These are phyloP conservation scores for Amphiprion percula DNA, from an alignment of 2,113 vertebrate species.

Conservation along the genomic window DNA sequence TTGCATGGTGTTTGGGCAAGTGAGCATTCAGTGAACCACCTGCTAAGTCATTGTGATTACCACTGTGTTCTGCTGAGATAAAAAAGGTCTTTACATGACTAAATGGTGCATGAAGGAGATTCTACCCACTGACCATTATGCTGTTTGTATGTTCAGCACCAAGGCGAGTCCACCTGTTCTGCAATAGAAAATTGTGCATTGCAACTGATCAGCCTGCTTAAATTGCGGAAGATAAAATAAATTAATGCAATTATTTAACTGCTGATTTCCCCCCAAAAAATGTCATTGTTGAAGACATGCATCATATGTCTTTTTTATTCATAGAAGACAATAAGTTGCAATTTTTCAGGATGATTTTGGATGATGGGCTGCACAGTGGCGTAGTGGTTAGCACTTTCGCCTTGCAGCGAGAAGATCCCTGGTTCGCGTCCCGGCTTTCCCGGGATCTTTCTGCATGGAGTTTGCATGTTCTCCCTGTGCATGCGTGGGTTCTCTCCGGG, in stretches of 20 bases:
- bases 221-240: background rate
- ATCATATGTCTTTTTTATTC: background rate
- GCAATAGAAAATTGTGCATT: background rate
- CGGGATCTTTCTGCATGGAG: too few relatives aligned
- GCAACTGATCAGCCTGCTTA: background rate
- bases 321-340: too few relatives aligned
- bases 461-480: too few relatives aligned
- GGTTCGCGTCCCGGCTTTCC: too few relatives aligned
- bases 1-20: constrained; percentile 59
- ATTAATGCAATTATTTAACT: too few relatives aligned
- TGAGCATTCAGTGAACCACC: constrained; percentile 68
- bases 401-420: too few relatives aligned
- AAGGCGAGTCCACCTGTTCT: background rate
- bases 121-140: constrained; percentile 61
- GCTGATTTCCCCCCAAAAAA: too few relatives aligned
- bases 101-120: constrained; percentile 76
- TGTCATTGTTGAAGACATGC: background rate
- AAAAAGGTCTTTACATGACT: constrained; percentile 65
- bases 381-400: too few relatives aligned
- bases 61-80: constrained; percentile 63
- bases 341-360: too few relatives aligned
- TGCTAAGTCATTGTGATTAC: constrained; percentile 71
- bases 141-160: constrained; percentile 15
- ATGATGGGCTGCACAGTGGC: too few relatives aligned
- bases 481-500: too few relatives aligned